Evolutionary conservation across 2,888 invertebrate species (phyloP), one percentile per base, ranked within the genome.

Genomic region (Aquatica leii): DNA sequence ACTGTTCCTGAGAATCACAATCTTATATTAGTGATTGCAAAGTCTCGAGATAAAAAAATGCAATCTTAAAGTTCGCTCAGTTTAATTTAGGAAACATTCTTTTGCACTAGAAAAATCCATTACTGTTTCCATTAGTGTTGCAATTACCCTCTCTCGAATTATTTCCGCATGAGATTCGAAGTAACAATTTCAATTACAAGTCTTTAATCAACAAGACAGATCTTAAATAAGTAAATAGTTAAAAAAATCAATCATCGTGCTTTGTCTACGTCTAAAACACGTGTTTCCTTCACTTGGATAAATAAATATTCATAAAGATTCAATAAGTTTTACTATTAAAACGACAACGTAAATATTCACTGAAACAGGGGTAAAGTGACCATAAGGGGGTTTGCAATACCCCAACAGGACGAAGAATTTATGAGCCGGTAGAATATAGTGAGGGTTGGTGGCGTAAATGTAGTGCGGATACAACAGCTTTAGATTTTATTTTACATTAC

Each of bases 381-480:
- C 46, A 46, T 46, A 46, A 46, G 46, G 46, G 46, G 17, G 46
- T 46, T 17, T 46, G 46, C 18, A 20, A 20, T 46, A 20, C 46
- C 46, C 46, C 46, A 20, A 20, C 18, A 46, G 46, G 8, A 46
- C 46, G 17, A 18, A 46, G 46, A 46, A 46, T 46, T 46, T 46
- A 46, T 46, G 46, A 20, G 18, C 46, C 46, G 46, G 46, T 46
- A n/a, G 46, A 46, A 46, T 46, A 46, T 20, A 18, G 46, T 18
- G 46, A 46, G 46, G 46, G 46, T 46, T 46, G 46, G 46, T 46
- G 46, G 46, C 46, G 46, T 46, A 46, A 46, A 46, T 46, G 46
- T 46, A 46, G 20, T 46, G 46, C 20, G 46, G 46, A 46, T 17
- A 20, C 18, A 18, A 46, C 46, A 18, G 17, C 18, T 46, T 18